Evolutionary conservation across 1,140 invertebrate species (phyloP).

Genomic region (Drosophila grimshawi): DNA sequence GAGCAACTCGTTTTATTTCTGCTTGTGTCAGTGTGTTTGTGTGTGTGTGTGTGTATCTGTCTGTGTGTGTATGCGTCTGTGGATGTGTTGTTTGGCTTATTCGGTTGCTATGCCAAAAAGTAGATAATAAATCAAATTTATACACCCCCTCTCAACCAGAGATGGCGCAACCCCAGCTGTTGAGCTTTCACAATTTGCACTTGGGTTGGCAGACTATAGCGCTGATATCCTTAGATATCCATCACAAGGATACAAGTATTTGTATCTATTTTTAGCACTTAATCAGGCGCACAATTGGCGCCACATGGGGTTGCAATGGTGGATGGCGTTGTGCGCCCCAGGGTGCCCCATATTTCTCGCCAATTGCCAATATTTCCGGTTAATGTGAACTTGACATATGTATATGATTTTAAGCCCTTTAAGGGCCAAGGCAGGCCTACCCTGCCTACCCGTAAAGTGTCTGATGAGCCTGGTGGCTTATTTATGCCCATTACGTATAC

Average conservation of each 20-base stretch:
- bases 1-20: constrained; percentile 47
- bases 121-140: constrained; percentile 75
- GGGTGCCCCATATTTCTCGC: constrained; percentile 69
- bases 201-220: constrained; percentile 13
- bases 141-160: not conserved
- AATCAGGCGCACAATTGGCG: constrained; percentile 70
- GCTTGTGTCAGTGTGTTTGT: not conserved
- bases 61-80: not conserved
- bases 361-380: constrained; percentile 82
- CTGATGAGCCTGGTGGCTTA: constrained; percentile 14
- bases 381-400: constrained; percentile 60
- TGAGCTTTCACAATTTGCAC: constrained; percentile 17
- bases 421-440: not conserved
- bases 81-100: constrained; percentile 45
- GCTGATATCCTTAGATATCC: constrained; percentile 41
- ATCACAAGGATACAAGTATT: constrained; percentile 46
- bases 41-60: not conserved
- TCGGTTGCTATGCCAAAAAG: constrained; percentile 45
- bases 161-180: not conserved
- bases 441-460: too few relatives aligned
- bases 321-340: not conserved
- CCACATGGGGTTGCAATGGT: not conserved
- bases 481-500: constrained; percentile 63
- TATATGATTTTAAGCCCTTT: constrained; percentile 18
- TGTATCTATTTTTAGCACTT: constrained; percentile 80